A percentile compares a stretch with the other conserved stretches of the same genome.
These are phyloP conservation scores for Corvus cornix DNA, from an alignment of 2,113 vertebrate species.

Conservation along the genomic window DNA sequence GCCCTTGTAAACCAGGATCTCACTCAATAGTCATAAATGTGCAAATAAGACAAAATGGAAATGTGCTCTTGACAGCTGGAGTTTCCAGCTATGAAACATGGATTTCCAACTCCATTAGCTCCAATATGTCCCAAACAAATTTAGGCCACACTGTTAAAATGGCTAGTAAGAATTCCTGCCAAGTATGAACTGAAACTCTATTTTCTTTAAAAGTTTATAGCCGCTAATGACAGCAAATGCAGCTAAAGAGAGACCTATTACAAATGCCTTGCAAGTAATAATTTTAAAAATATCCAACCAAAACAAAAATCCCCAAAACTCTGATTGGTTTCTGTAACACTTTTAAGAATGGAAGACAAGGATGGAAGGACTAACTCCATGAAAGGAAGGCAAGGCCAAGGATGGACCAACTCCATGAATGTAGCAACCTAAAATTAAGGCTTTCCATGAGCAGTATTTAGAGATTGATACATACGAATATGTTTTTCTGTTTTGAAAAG, in stretches of 20 bases:
- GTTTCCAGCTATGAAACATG: neutral
- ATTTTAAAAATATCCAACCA: neutral
- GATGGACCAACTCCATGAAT: neutral
- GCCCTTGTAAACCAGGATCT: neutral
- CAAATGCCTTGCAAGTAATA: neutral
- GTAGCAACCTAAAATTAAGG: neutral
- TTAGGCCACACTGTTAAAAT: neutral
- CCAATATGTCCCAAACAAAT: neutral
- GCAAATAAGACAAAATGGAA: neutral
- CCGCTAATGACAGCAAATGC: neutral
- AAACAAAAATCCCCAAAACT: rapidly evolving
- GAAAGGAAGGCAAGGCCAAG: neutral
- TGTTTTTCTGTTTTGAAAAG: neutral
- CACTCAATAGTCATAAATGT: neutral
- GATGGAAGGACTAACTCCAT: neutral
- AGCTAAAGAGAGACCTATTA: neutral
- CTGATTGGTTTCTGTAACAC: neutral
- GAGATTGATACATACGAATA: neutral
- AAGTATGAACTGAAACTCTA: neutral
- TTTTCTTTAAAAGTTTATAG: neutral
- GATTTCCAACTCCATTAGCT: neutral
- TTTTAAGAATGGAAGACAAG: neutral
- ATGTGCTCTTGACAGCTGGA: neutral
- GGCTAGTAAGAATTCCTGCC: neutral
- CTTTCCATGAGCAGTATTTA: neutral